These are phyloP conservation scores for Ridgeia piscesae DNA, from an alignment of 1,140 invertebrate genomes.

Conservation along the genomic window DNA sequence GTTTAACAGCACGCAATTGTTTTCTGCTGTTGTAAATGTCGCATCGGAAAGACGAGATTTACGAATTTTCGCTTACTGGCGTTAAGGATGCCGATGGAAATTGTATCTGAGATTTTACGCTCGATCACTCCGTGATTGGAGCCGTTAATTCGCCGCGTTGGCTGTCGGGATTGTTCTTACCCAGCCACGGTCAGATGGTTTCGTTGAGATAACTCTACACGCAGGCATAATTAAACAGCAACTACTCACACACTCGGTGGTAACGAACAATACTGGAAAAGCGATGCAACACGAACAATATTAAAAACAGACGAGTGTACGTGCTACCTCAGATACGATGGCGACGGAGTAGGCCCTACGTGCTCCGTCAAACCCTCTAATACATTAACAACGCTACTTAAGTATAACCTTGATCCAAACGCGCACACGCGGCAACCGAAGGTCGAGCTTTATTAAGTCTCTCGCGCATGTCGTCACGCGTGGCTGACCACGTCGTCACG, in stretches of 20 bases:
- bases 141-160: neutral
- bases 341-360: neutral
- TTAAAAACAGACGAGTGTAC: neutral
- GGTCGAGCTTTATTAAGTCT: slow-evolving; percentile 1
- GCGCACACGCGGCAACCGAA: neutral
- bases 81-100: neutral
- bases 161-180: neutral
- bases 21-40: no score
- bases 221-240: neutral
- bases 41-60: neutral
- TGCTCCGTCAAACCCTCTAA: neutral
- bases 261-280: slow-evolving; percentile 6
- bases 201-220: neutral
- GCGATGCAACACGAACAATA: neutral
- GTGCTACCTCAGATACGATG: neutral
- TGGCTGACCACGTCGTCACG: neutral
- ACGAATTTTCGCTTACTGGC: neutral
- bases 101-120: neutral
- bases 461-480: neutral
- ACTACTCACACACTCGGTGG: neutral
- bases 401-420: neutral
- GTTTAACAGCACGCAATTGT: no score
- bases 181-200: neutral
- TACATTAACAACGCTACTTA: neutral
- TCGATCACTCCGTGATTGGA: neutral